Evolutionary conservation across 1,140 invertebrate species (phyloP), one percentile per base, ranked within the genome.

Genomic region (Cotesia vestalis): DNA sequence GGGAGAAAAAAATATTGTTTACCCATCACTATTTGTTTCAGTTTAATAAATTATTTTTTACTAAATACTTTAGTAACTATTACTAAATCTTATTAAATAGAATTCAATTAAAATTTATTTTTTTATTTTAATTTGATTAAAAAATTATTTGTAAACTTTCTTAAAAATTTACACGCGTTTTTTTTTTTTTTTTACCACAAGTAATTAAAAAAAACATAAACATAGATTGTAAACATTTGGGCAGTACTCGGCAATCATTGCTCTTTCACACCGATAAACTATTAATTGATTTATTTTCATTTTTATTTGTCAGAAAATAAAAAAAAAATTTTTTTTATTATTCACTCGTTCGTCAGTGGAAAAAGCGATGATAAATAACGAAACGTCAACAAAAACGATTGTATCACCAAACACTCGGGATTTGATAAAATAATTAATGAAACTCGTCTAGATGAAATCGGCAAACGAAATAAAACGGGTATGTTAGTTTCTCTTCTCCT

Each of bases 401-500:
- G 14, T 61, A 70, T 61, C 59, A 60, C 59, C 62, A 64, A 53
- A 27, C 17, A 61, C 38, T 51, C 36, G 67, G 57, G 67, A 61
- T 52, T 62, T 70, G 68, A 62, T 70, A 61, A 70, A 70, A 70
- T 70, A 70, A 70, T 70, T 70, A 70, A 70, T 70, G 68, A 62
- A 70, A 70, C 57, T 70, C 59, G 68, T 61, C 60, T 60, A 70
- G 68, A 70, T 70, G 68, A 46, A 70, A 70, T 70, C 68, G 68
- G 38, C 59, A 70, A 60, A 52, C 20, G 68, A 51, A 70, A 70
- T 70, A 62, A 70, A 70, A 70, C 60, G 60, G 11, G 14, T 36
- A 62, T 40, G 34, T 62, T 40, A 40, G 38, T 66, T 14, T 71
- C 27, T 20, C 40, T 11, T 3, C 40, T 46, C 40, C 5, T 46